A percentile compares a stretch with the other conserved stretches of the same genome.
Conservation (phyloP, 2,888 invertebrate species). For the Stenodera caucasica region DNA sequence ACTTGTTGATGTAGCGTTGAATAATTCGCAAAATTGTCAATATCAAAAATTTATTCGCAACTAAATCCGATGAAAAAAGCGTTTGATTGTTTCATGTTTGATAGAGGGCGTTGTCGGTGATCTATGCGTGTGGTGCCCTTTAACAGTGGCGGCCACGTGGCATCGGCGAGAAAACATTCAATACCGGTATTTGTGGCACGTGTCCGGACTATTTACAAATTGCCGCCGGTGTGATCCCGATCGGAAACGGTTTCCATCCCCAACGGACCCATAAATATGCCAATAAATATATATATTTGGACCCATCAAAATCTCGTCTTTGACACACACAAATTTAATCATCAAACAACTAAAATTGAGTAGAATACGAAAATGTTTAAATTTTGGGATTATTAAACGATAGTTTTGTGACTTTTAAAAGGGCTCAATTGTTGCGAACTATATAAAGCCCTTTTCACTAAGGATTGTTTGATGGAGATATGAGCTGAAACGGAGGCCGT, state of each 20-base stretch:
- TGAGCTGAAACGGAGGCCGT: conserved; percentile 20
- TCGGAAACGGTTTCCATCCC: conserved; percentile 36
- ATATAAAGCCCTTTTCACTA: conserved; percentile 23
- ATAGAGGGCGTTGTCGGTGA: conserved; percentile 9
- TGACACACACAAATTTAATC: too few species aligned
- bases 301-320: too few species aligned
- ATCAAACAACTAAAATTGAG: too few species aligned
- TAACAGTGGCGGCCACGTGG: conserved; percentile 48
- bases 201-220: conserved; percentile 55
- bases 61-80: too few species aligned
- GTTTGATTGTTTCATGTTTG: background rate
- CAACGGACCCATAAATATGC: conserved; percentile 32
- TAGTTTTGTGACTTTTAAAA: conserved; percentile 11
- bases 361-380: background rate
- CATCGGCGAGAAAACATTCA: conserved; percentile 55
- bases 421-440: conserved; percentile 26
- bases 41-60: background rate
- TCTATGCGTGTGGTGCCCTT: conserved; percentile 31
- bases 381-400: too few species aligned
- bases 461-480: conserved; percentile 30
- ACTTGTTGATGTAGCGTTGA: conserved; percentile 42
- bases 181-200: conserved; percentile 54
- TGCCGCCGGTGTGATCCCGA: conserved; percentile 50
- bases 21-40: background rate
- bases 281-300: too few species aligned